phyloP scores from a whole-genome alignment of 2,888 invertebrate genomes.

The Bombylius discolor region DNA sequence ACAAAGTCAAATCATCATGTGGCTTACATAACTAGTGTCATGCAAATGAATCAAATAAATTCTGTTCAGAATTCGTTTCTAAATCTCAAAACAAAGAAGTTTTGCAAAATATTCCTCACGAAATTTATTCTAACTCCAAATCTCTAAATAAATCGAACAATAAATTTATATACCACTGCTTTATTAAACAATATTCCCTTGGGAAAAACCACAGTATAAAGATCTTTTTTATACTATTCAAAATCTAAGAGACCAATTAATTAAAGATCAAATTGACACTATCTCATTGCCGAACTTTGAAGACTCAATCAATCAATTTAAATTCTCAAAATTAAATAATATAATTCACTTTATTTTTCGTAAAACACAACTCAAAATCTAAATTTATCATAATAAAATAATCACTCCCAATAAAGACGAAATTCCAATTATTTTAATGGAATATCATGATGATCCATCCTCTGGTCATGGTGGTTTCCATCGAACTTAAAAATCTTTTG shows the following conservation, averaged over 20 bases:
- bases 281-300: conserved; percentile 4
- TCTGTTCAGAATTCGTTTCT: too few species aligned
- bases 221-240: conserved; percentile 6
- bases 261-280: background rate
- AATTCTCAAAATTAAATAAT: conserved; percentile 4
- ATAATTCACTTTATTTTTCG: conserved; percentile 2
- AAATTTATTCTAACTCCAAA: conserved; percentile 8
- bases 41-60: too few species aligned
- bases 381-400: background rate
- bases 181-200: conserved; percentile 5
- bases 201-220: background rate
- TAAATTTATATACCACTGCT: conserved; percentile 7
- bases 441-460: conserved; percentile 7
- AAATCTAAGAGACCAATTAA: conserved; percentile 2
- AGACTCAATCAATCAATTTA: conserved; percentile 4
- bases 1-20: too few species aligned
- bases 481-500: background rate
- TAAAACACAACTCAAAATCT: conserved; percentile 4
- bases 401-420: background rate
- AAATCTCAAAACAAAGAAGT: too few species aligned
- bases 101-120: background rate
- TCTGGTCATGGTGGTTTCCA: background rate
- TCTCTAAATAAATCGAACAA: background rate
- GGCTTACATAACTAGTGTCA: too few species aligned
- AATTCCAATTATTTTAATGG: conserved; percentile 7